Evolutionary conservation across 2,113 vertebrate species (phyloP).

Genomic region (Strix uralensis): DNA sequence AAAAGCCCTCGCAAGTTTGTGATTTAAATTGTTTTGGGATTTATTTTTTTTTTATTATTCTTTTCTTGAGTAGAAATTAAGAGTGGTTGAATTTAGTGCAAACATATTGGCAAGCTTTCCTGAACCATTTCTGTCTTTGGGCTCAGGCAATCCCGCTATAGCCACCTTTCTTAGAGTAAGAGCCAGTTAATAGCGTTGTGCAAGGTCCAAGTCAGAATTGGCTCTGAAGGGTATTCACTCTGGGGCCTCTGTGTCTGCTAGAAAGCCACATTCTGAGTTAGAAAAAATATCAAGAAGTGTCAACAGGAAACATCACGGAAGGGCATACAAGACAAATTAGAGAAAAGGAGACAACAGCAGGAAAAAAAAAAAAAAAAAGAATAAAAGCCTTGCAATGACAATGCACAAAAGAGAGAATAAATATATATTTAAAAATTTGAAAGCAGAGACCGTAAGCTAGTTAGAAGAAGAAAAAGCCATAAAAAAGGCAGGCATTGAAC

Average conservation of each 20-base stretch:
- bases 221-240: slow-evolving; percentile 71
- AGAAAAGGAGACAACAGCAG: slow-evolving; percentile 50
- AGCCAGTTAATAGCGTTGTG: slow-evolving; percentile 66
- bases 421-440: background rate
- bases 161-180: slow-evolving; percentile 73
- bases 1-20: slow-evolving; percentile 11
- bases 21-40: background rate
- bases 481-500: background rate
- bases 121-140: slow-evolving; percentile 46
- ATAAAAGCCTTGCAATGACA: background rate
- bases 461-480: background rate
- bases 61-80: slow-evolving; percentile 56
- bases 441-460: slow-evolving; percentile 1
- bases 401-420: slow-evolving; percentile 1
- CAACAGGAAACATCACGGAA: slow-evolving; percentile 75
- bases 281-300: slow-evolving; percentile 70
- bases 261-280: slow-evolving; percentile 76
- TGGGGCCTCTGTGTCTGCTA: slow-evolving; percentile 79
- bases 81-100: slow-evolving; percentile 19
- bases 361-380: background rate
- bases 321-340: slow-evolving; percentile 70
- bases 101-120: slow-evolving; percentile 50
- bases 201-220: slow-evolving; percentile 69
- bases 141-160: slow-evolving; percentile 58
- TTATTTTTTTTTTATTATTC: background rate